These are phyloP conservation scores for Ammodytes marinus DNA, from an alignment of 2,113 vertebrate species.

Conservation along the genomic window DNA sequence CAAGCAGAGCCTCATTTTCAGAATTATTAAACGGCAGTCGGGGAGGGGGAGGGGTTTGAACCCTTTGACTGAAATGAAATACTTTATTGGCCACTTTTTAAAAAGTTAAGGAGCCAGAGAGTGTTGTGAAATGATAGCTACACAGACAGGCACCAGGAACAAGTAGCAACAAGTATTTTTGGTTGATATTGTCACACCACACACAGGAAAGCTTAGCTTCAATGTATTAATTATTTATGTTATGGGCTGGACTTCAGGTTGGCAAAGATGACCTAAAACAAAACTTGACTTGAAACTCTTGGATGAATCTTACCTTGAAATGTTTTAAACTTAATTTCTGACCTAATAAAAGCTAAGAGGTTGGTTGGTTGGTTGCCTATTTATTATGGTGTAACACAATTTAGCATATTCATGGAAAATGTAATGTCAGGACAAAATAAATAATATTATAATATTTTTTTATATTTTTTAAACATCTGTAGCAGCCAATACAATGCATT, in stretches of 20 bases:
- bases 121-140: slow-evolving; percentile 7
- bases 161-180: slow-evolving; percentile 45
- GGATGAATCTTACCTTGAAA: not conserved
- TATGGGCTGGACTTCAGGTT: not conserved
- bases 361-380: too few species aligned
- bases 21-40: slow-evolving; percentile 21
- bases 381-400: too few species aligned
- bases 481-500: not conserved
- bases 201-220: not conserved
- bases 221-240: not conserved
- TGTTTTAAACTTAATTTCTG: not conserved
- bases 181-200: not conserved
- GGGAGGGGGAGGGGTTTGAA: not conserved
- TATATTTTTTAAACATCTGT: not conserved
- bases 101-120: slow-evolving; percentile 12
- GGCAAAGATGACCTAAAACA: not conserved
- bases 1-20: slow-evolving; percentile 19
- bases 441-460: not conserved
- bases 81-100: slow-evolving; percentile 27
- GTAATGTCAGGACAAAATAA: not conserved
- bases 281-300: not conserved
- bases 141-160: not conserved
- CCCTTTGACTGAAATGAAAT: slow-evolving; percentile 16
- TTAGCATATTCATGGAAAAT: too few species aligned
- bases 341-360: not conserved